Base-by-base conservation (phyloP, 2,888 invertebrate genomes). In the Tanypteryx hageni region DNA sequence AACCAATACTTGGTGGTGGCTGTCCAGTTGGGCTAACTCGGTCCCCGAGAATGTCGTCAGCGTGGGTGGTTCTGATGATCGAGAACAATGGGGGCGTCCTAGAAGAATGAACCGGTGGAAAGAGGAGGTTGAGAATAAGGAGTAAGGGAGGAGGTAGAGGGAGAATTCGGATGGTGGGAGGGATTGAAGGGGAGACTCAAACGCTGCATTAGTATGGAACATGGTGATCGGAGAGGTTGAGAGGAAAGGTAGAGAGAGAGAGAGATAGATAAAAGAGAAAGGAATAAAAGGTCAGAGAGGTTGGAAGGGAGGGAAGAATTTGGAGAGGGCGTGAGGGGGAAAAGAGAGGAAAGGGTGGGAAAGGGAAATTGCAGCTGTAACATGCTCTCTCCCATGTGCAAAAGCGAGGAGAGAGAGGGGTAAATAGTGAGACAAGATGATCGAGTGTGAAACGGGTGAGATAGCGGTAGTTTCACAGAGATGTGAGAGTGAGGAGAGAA, bases 81-180 rank as follows among this genome's bases (percentile, higher is more conserved):
- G 89, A 64, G 89, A 89, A 89, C 89, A 89, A 89, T 89, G 64
- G 89, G 89, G 59, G 64, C 61, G 64, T 89, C 64, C 89, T n/a
- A 44, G 61, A 86, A 61, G 83, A 57, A 83, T 83, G 56, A n/a
- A 16, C n/a, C 56, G 83, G 83, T 7, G 56, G 83, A 11, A 18
- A n/a, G 56, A 83, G 83, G 83, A n/a, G 83, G 83, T 44, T n/a
- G 83, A 9, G 56, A 82, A 56, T 27, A 44, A 16, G 83, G 83
- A 44, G 44, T 18, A 18, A 56, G 5, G 82, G 14, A 13, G 56
- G 31, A 27, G 44, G 82, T 16, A 7, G 56, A 1, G 44, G 18
- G 83, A 13, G n/a, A n/a, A n/a, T n/a, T n/a, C n/a, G n/a, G 64
- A 13, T 7, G 16, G 56, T 16, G 27, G 14, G 44, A 56, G 18